phyloP scores from a whole-genome alignment of 2,888 invertebrate genomes.

The Penaeus monodon region DNA sequence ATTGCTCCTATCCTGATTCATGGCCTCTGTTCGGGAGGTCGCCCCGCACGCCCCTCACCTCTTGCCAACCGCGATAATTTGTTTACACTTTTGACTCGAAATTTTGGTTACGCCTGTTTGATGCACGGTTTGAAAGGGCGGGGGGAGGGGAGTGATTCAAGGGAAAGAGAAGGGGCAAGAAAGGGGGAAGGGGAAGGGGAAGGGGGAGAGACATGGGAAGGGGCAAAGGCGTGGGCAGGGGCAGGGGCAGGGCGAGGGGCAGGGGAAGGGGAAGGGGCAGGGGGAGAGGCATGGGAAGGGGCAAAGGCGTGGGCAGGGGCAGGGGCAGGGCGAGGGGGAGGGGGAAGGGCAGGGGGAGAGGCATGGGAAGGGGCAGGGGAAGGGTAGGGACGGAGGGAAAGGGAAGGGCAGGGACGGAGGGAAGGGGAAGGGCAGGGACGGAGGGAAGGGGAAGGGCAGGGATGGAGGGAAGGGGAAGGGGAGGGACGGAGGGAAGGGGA shows the following conservation, averaged over 20 bases:
- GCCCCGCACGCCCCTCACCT: neutral
- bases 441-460: neutral
- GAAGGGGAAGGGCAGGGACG: neutral
- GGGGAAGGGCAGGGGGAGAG: neutral
- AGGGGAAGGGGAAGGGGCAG: neutral
- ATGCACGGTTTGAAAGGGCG: neutral
- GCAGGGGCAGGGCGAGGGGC: neutral
- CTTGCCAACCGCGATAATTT: slow-evolving; percentile 1
- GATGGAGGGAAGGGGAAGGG: neutral
- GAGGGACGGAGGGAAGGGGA: neutral
- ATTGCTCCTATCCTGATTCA: slow-evolving; percentile 26
- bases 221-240: neutral
- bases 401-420: neutral
- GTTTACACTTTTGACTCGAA: slow-evolving; percentile 23
- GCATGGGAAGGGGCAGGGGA: neutral
- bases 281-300: neutral
- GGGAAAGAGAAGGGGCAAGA: neutral
- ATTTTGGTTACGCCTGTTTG: slow-evolving; percentile 21
- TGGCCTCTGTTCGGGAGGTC: slow-evolving; percentile 8
- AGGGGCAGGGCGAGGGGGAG: neutral
- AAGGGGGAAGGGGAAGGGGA: neutral
- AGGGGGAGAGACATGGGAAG: neutral
- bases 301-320: neutral
- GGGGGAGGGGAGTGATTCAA: neutral
- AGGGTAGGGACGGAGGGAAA: neutral